Conservation (phyloP, 2,888 invertebrate species). For the Nemotelus pantherinus region DNA sequence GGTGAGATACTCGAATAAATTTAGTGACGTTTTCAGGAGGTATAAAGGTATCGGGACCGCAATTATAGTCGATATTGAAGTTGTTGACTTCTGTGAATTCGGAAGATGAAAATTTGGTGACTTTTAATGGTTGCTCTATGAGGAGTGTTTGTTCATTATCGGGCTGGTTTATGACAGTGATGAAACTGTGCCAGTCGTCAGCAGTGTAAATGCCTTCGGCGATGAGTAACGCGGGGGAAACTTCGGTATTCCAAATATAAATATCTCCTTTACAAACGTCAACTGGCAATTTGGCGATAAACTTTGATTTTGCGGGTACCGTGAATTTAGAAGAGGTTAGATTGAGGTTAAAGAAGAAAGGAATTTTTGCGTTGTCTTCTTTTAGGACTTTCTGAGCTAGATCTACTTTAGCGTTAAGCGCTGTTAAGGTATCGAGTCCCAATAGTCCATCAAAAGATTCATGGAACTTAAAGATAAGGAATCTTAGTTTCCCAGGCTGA, state of each 20-base stretch:
- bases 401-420: neutral
- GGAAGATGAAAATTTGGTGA: too few relatives aligned
- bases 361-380: neutral
- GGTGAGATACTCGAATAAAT: neutral
- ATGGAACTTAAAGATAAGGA: slow-evolving; percentile 39
- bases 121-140: too few relatives aligned
- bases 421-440: neutral
- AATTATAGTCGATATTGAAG: too few relatives aligned
- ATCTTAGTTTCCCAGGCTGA: slow-evolving; percentile 19
- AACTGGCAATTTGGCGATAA: neutral
- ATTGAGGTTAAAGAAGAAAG: neutral
- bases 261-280: neutral
- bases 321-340: neutral
- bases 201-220: neutral
- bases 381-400: neutral
- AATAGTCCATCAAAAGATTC: neutral
- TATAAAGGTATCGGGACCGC: neutral
- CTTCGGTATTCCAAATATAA: neutral
- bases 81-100: too few relatives aligned
- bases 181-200: neutral
- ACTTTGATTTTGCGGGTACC: neutral
- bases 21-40: neutral
- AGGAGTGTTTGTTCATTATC: neutral
- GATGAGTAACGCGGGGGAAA: neutral
- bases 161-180: neutral